A percentile compares a stretch with the other conserved stretches of the same genome.
phyloP scores from a whole-genome alignment of 1,140 invertebrate species.

The Trissolcus basalis region DNA sequence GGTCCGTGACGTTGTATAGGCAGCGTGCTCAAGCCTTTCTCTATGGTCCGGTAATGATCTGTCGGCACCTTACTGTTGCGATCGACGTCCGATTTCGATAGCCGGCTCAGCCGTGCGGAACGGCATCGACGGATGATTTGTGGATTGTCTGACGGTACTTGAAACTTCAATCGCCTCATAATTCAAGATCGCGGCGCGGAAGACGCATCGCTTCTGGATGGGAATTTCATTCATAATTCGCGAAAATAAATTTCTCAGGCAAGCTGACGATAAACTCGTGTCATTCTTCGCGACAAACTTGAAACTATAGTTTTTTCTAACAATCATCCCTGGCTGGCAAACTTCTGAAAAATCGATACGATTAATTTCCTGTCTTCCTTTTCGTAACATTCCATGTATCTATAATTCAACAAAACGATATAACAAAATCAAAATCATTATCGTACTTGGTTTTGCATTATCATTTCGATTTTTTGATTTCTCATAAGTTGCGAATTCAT shows the following conservation, averaged over 20 bases:
- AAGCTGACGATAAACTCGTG: too few species aligned
- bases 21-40: slow-evolving; percentile 37
- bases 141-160: slow-evolving; percentile 29
- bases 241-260: slow-evolving; percentile 11
- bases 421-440: too few species aligned
- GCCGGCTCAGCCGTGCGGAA: slow-evolving; percentile 35
- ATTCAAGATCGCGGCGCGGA: slow-evolving; percentile 23
- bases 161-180: slow-evolving; percentile 43
- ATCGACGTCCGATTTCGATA: slow-evolving; percentile 46
- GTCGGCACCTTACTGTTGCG: slow-evolving; percentile 48
- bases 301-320: too few species aligned
- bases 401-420: too few species aligned
- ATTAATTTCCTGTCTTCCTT: too few species aligned
- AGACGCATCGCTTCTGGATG: slow-evolving; percentile 8
- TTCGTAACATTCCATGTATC: too few species aligned
- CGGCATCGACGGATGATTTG: slow-evolving; percentile 44
- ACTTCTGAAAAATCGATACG: too few species aligned
- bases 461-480: background rate
- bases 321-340: too few species aligned
- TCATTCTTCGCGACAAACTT: too few species aligned
- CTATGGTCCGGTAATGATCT: slow-evolving; percentile 47
- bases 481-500: slow-evolving; percentile 24
- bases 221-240: slow-evolving; percentile 41
- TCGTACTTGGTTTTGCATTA: too few species aligned
- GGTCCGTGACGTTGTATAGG: slow-evolving; percentile 15